Evolutionary conservation across 2,888 invertebrate species (phyloP), one percentile per base, ranked within the genome.

Genomic region (Macrophya alboannulata): DNA sequence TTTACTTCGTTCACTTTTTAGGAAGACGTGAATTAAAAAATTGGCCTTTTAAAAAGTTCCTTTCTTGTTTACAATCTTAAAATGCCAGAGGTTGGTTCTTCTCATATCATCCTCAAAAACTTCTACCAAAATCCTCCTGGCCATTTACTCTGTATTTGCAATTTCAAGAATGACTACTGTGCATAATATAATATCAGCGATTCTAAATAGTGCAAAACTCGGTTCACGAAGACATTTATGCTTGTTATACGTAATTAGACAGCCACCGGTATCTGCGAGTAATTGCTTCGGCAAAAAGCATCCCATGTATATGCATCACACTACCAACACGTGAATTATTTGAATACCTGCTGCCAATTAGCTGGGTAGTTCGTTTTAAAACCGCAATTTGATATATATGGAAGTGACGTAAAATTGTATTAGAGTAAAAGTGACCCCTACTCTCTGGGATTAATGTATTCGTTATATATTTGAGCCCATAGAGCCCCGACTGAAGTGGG

Each of bases 1-100:
- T 81, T 62, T n/a, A n/a, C n/a, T n/a, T n/a, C n/a, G 40, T 62
- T 43, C 81, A 62, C 81, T 62, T 62, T 21, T 62, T 12, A 43
- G 51, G 0, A 40, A 37, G n/a, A 1, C n/a, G 37, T n/a, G 43
- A 62, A 40, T n/a, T 81, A 31, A 43, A 79, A 79, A 43, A 62
- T 81, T 62, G 62, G 25, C 31, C 12, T 40, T 25, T 0, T 81
- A n/a, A 81, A 81, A 81, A 51, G 51, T 81, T 31, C 43, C 25
- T n/a, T 6, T 40, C 40, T 59, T 43, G 62, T 81, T 59, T 21
- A 43, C 43, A 40, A 21, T 17, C 37, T 21, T 31, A 8, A 55
- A 25, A n/a, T 10, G 1, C 37, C 37, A 12, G 77, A 77, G 55
- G 31, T 48, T 74, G 17, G 21, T 21, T 2, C 4, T 0, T 77